Evolutionary conservation across 2,888 invertebrate species (phyloP).

Genomic region (Rhabditoides inermis): DNA sequence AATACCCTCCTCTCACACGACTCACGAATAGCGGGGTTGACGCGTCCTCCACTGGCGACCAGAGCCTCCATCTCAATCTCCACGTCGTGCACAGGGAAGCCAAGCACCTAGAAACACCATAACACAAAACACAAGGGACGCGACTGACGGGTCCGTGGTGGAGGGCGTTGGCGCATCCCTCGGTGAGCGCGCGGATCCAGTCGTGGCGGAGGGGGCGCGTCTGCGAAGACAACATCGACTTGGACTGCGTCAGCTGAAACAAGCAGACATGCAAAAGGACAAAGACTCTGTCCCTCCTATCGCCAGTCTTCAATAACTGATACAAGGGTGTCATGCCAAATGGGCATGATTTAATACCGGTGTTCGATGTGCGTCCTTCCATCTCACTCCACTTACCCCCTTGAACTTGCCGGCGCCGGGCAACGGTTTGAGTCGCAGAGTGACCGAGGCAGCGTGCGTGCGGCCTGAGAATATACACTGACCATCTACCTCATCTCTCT

Average conservation of each 20-base stretch:
- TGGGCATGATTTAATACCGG: too few species aligned
- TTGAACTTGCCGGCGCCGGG: constrained; percentile 56
- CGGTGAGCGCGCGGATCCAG: constrained; percentile 64
- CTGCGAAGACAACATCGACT: too few species aligned
- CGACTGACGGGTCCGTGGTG: constrained; percentile 75
- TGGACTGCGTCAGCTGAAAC: constrained; percentile 10
- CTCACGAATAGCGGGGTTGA: constrained; percentile 23
- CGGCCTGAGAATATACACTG: too few species aligned
- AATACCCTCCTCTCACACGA: neutral
- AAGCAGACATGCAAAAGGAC: too few species aligned
- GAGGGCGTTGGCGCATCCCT: constrained; percentile 59
- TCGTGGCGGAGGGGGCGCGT: constrained; percentile 56
- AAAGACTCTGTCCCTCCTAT: too few species aligned
- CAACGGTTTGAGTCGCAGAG: constrained; percentile 63
- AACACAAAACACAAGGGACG: constrained; percentile 64
- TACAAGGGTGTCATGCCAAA: too few species aligned
- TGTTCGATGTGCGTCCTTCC: too few species aligned
- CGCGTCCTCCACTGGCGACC: constrained; percentile 25
- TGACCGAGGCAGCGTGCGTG: constrained; percentile 61
- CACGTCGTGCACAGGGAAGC: constrained; percentile 25
- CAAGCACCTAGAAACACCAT: neutral
- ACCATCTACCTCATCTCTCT: too few species aligned
- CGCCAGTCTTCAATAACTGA: too few species aligned
- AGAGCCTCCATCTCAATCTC: constrained; percentile 25
- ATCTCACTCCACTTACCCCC: constrained; percentile 4